Evolutionary conservation across 2,888 invertebrate genomes (phyloP).

Genomic region (Leucophora obtusa): DNA sequence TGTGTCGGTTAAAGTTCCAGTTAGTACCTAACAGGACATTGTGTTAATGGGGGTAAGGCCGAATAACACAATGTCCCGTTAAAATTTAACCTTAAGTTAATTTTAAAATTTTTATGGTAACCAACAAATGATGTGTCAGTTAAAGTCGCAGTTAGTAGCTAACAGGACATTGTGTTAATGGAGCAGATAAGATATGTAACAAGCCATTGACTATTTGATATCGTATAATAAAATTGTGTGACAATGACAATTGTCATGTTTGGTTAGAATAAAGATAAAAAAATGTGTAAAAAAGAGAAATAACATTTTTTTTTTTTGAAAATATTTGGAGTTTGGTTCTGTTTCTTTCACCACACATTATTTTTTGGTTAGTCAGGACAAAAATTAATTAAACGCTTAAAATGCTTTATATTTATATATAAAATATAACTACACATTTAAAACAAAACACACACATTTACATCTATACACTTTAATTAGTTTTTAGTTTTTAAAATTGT

Average conservation of each 20-base stretch:
- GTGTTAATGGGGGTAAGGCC: too few species aligned
- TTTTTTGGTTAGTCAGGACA: conserved; percentile 25
- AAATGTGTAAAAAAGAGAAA: not conserved
- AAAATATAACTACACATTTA: conserved; percentile 44
- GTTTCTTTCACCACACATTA: not conserved
- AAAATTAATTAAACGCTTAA: conserved; percentile 26
- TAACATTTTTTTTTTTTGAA: not conserved
- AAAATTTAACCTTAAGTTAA: too few species aligned
- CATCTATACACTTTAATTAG: conserved; percentile 27
- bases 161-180: too few species aligned
- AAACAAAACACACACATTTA: conserved; percentile 51
- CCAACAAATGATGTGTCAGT: too few species aligned
- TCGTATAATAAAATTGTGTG: not conserved
- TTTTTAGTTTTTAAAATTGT: conserved; percentile 59
- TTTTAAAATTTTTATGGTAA: too few species aligned
- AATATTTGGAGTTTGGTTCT: not conserved
- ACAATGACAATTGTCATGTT: not conserved
- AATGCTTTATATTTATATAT: conserved; percentile 39
- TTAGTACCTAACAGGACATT: too few species aligned
- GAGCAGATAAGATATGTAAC: too few species aligned
- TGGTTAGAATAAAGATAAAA: not conserved
- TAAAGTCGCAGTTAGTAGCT: too few species aligned
- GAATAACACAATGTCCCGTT: too few species aligned
- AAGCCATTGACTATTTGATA: too few species aligned
- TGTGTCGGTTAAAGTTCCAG: too few species aligned